phyloP scores from a whole-genome alignment of 1,140 invertebrate genomes.

The Callitettix versicolor region DNA sequence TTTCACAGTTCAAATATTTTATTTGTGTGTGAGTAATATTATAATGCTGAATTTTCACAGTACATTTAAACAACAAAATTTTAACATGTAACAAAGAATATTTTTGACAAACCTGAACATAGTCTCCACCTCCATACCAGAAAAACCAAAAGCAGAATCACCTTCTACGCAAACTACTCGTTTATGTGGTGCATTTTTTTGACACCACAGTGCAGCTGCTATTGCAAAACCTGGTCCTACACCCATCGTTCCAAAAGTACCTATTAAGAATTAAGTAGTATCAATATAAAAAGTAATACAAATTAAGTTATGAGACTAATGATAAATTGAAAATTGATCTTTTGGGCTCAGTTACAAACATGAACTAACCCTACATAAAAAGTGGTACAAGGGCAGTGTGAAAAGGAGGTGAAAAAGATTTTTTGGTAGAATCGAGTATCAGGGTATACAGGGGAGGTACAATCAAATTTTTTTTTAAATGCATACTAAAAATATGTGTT shows the following conservation, averaged over 20 bases:
- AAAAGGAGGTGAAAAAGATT: too few species aligned
- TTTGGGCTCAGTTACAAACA: too few species aligned
- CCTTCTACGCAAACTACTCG: constrained; percentile 59
- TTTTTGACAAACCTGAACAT: constrained; percentile 66
- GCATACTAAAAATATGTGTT: too few species aligned
- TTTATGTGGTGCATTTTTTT: constrained; percentile 66
- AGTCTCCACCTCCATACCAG: constrained; percentile 95
- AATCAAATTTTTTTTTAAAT: too few species aligned
- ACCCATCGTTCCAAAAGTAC: constrained; percentile 94
- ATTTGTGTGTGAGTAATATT: neutral
- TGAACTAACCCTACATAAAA: too few species aligned
- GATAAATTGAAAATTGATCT: too few species aligned
- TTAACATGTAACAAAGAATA: neutral
- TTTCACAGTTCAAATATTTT: neutral
- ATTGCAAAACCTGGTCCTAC: constrained; percentile 89
- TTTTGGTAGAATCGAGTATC: too few species aligned
- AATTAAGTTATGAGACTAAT: too few species aligned
- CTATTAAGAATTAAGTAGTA: constrained; percentile 26
- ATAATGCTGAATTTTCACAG: neutral
- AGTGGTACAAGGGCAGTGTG: too few species aligned
- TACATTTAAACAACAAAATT: neutral
- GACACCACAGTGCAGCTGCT: constrained; percentile 81
- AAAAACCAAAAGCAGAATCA: constrained; percentile 95
- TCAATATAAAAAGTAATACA: too few species aligned
- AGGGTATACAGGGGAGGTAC: too few species aligned